Base-by-base conservation (phyloP, 2,797 vertebrate genomes). In the Smutsia temminckii region DNA sequence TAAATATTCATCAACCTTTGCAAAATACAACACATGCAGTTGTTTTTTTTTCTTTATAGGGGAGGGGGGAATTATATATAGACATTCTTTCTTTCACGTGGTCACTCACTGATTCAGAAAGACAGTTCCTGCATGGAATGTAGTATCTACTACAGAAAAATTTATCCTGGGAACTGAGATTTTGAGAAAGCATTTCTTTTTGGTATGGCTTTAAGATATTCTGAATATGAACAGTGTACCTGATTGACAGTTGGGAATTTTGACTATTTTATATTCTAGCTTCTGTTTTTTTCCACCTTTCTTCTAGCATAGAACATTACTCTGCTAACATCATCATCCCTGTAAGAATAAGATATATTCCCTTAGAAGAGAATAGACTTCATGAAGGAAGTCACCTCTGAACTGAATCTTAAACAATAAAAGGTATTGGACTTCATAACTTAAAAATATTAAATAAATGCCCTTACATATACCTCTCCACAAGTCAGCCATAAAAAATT, bases 1-100 rank as follows among this genome's bases (percentile, higher is more conserved):
- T 80, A 94, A 94, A 64, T 34, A 80, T 81, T 69, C 34, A 89
- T 68, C 29, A 64, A n/a, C 53, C 2, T 92, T 96, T 78, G 74
- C n/a, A 51, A 96, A 40, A 69, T 69, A 63, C 10, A 21, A 75
- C n/a, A 66, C 5, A 78, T 14, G 10, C 3, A 91, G 69, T 46
- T 46, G 96, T 17, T 78, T 29, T 46, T 10, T 77, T 96, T 29
- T 89, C 42, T 80, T 92, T 46, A 1, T 3, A n/a, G 6, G 25
- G 10, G 3, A 46, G 32, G 8, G 0, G 3, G 32, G 8, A 71
- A 74, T 92, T 81, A 18, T 69, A 21, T 16, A 40, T 46, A 85
- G 27, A 90, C 20, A 55, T 11, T 88, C 8, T 80, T 91, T 74
- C 37, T 94, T 91, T 89, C 14, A 34, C 9, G 34, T n/a, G 10